These are phyloP conservation scores for Hemaris fuciformis DNA, from an alignment of 2,888 invertebrate genomes.

Conservation along the genomic window DNA sequence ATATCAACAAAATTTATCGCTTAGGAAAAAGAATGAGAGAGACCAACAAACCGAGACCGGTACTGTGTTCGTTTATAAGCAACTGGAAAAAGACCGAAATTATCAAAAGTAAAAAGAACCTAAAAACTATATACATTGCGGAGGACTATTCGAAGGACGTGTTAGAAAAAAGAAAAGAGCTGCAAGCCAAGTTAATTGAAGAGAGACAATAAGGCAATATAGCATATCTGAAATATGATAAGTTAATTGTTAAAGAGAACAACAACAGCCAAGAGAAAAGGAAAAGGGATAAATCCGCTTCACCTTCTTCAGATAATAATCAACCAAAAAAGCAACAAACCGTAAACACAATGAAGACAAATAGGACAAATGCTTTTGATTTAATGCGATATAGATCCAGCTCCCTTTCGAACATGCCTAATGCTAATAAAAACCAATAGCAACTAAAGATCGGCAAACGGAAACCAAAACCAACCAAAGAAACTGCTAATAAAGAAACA, in stretches of 20 bases:
- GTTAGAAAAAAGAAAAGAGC: background rate
- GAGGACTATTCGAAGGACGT: background rate
- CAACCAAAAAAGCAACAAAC: slow-evolving; percentile 23
- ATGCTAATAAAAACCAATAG: slow-evolving; percentile 27
- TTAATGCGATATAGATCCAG: slow-evolving; percentile 25
- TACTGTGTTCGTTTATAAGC: background rate
- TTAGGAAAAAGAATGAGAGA: background rate
- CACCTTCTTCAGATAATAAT: background rate
- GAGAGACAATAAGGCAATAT: background rate
- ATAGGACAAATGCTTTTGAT: slow-evolving; percentile 29
- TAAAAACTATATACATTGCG: background rate
- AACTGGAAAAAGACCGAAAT: background rate
- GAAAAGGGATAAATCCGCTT: background rate
- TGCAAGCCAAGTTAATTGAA: background rate
- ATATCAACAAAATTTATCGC: background rate
- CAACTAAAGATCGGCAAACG: slow-evolving; percentile 26
- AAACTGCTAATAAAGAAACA: too few species aligned
- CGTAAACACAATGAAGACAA: slow-evolving; percentile 15
- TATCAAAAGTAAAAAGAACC: background rate
- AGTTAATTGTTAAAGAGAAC: background rate
- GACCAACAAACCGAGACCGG: background rate
- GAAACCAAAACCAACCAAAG: too few species aligned
- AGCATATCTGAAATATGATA: background rate
- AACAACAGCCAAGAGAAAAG: background rate
- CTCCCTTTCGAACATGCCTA: slow-evolving; percentile 23